Evolutionary conservation across 2,888 invertebrate species (phyloP).

Genomic region (Sicus ferrugineus): DNA sequence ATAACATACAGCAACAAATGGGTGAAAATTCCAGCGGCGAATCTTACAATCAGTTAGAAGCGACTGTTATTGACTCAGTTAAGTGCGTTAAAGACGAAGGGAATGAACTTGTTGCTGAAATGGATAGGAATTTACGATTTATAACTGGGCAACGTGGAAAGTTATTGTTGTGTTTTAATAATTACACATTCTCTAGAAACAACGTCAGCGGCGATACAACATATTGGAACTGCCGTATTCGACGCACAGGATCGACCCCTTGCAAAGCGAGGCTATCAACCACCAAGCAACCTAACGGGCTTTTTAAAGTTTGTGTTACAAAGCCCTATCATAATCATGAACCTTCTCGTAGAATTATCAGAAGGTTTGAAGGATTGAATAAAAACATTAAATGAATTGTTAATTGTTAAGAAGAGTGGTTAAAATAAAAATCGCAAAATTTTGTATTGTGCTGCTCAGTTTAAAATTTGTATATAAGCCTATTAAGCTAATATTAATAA

Average conservation of each 20-base stretch:
- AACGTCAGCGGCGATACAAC: slow-evolving; percentile 54
- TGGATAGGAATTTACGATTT: slow-evolving; percentile 51
- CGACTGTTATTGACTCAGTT: slow-evolving; percentile 16
- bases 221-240: slow-evolving; percentile 63
- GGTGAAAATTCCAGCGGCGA: neutral
- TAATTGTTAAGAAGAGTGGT: neutral
- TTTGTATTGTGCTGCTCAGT: slow-evolving; percentile 1
- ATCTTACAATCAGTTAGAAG: neutral
- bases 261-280: slow-evolving; percentile 60
- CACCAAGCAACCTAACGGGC: slow-evolving; percentile 52
- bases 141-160: slow-evolving; percentile 61
- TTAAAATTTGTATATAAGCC: slow-evolving; percentile 1
- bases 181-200: slow-evolving; percentile 62
- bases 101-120: neutral
- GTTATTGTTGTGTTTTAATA: slow-evolving; percentile 53
- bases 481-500: slow-evolving; percentile 13
- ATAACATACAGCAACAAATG: neutral
- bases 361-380: slow-evolving; percentile 36
- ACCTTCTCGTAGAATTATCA: slow-evolving; percentile 53
- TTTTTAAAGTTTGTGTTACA: slow-evolving; percentile 56
- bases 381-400: slow-evolving; percentile 5
- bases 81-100: slow-evolving; percentile 1
- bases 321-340: slow-evolving; percentile 60
- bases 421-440: slow-evolving; percentile 8
- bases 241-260: slow-evolving; percentile 52